These are phyloP conservation scores for Reinhardtius hippoglossoides DNA, from an alignment of 2,113 vertebrate genomes.

Conservation along the genomic window DNA sequence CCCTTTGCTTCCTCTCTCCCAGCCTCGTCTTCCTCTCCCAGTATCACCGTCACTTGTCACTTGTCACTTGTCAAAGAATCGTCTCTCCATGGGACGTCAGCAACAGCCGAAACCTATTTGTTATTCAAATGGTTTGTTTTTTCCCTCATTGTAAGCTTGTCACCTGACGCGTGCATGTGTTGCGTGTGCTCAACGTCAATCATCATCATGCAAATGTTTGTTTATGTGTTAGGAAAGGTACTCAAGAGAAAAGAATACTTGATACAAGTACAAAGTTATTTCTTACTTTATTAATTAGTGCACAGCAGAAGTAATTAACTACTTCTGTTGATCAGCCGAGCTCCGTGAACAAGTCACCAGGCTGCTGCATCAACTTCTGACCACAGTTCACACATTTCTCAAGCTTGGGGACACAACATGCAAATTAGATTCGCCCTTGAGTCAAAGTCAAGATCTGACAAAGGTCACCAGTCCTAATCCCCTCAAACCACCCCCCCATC, in stretches of 20 bases:
- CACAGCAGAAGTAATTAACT: neutral
- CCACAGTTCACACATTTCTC: neutral
- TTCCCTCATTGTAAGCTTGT: conserved; percentile 1
- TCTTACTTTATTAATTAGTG: neutral
- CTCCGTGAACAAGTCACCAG: too few species aligned
- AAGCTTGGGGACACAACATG: too few species aligned
- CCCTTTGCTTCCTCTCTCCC: neutral
- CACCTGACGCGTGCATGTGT: conserved; percentile 5
- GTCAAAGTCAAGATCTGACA: neutral
- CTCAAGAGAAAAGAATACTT: too few species aligned
- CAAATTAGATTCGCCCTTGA: too few species aligned
- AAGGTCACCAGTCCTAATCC: neutral
- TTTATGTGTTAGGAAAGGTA: neutral
- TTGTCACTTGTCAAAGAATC: conserved; percentile 56
- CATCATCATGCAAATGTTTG: conserved; percentile 44
- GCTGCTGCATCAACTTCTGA: neutral
- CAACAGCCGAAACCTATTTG: conserved; percentile 48
- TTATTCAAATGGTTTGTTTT: conserved; percentile 56
- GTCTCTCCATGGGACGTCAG: conserved; percentile 11
- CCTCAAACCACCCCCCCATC: too few species aligned
- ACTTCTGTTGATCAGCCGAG: neutral
- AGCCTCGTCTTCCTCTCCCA: conserved; percentile 16
- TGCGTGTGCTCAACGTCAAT: conserved; percentile 14
- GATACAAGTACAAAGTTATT: too few species aligned
- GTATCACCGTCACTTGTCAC: conserved; percentile 47